phyloP scores from a whole-genome alignment of 2,888 invertebrate species.

The Magallana nippona region DNA sequence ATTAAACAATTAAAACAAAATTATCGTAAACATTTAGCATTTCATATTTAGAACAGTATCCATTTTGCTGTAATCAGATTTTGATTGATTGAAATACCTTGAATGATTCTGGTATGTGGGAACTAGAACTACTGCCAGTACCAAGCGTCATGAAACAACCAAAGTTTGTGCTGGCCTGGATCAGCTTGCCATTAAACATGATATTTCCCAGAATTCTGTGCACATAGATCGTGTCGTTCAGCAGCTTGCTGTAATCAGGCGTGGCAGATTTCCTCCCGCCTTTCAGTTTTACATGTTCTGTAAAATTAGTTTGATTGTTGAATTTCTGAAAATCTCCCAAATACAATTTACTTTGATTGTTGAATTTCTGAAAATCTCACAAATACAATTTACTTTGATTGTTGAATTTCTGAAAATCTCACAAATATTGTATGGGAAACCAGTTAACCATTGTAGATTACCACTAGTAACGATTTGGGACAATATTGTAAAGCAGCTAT shows the following conservation, averaged over 20 bases:
- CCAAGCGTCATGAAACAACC: constrained; percentile 79
- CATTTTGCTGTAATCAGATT: no score
- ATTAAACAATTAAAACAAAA: no score
- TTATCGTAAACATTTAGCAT: no score
- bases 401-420: no score
- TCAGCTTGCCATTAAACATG: constrained; percentile 76
- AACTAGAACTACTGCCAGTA: constrained; percentile 58
- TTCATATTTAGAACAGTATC: no score
- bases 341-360: no score
- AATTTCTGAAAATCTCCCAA: no score
- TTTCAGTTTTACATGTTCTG: constrained; percentile 64
- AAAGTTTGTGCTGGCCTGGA: constrained; percentile 75
- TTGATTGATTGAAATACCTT: constrained; percentile 65
- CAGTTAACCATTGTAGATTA: no score
- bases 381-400: neutral
- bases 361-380: no score
- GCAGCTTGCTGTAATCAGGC: constrained; percentile 73
- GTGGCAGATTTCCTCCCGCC: constrained; percentile 58
- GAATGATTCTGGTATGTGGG: constrained; percentile 74
- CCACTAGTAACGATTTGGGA: no score
- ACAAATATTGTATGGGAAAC: no score
- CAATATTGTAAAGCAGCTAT: no score
- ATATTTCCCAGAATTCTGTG: constrained; percentile 74
- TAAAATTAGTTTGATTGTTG: neutral
- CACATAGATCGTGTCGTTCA: constrained; percentile 70